phyloP scores from a whole-genome alignment of 2,888 invertebrate genomes.

The Andrena bucephala region DNA sequence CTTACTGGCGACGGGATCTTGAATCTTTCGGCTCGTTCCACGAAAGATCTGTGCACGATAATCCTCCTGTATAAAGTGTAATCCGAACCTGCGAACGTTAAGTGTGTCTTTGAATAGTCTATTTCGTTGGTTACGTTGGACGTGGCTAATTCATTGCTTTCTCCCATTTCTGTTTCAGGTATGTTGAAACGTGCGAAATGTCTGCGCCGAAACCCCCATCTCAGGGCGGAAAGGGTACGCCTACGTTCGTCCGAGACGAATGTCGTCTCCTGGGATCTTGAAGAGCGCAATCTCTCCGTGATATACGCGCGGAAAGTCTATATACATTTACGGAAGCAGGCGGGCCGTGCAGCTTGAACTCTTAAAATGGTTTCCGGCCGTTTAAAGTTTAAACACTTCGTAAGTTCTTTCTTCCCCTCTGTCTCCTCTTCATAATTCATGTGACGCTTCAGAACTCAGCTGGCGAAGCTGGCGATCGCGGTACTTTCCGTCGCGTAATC shows the following conservation, averaged over 20 bases:
- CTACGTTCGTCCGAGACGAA: constrained; percentile 13
- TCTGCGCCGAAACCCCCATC: neutral
- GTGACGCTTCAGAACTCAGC: constrained; percentile 62
- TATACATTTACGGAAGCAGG: constrained; percentile 56
- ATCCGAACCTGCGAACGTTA: neutral
- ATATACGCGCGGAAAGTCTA: constrained; percentile 62
- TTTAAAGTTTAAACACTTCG: constrained; percentile 75
- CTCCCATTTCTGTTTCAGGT: constrained; percentile 62
- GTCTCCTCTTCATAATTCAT: constrained; percentile 73
- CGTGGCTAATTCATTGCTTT: constrained; percentile 12
- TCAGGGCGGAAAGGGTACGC: neutral
- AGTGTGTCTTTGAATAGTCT: neutral
- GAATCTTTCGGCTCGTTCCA: constrained; percentile 6
- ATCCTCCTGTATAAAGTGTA: neutral
- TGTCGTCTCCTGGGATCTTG: constrained; percentile 29
- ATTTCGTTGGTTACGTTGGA: neutral
- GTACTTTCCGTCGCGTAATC: constrained; percentile 36
- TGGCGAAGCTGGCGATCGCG: constrained; percentile 12
- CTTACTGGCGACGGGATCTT: constrained; percentile 9
- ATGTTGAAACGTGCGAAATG: constrained; percentile 32
- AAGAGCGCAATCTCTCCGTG: constrained; percentile 54
- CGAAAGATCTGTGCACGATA: neutral
- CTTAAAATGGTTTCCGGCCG: constrained; percentile 75
- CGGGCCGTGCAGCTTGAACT: constrained; percentile 67
- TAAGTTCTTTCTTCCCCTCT: constrained; percentile 71